These are phyloP conservation scores for Petromus typicus DNA, from an alignment of 2,113 vertebrate species.

Conservation along the genomic window DNA sequence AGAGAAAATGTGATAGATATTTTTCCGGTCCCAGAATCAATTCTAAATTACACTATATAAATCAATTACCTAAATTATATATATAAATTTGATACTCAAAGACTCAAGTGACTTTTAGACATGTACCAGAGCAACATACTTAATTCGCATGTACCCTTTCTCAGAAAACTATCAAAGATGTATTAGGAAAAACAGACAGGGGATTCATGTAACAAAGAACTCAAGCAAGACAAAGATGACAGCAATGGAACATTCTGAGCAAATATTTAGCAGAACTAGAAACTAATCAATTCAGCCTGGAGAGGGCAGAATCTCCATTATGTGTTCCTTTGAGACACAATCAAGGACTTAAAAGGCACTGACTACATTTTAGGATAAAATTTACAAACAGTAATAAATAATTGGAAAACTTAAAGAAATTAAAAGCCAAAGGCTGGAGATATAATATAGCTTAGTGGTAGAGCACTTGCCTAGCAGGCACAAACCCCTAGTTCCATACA, in stretches of 20 bases:
- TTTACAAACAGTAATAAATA: constrained; percentile 10
- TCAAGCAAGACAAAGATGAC: constrained; percentile 1
- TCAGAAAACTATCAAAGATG: neutral
- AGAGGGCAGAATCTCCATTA: neutral
- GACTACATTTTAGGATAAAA: neutral
- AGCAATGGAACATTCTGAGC: neutral
- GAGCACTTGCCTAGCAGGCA: neutral
- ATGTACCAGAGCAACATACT: neutral
- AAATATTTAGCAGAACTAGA: neutral
- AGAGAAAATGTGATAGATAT: constrained; percentile 43
- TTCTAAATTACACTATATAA: neutral
- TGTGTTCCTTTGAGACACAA: neutral
- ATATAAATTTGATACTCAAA: neutral
- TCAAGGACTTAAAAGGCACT: constrained; percentile 2
- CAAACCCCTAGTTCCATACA: neutral
- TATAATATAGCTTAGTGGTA: neutral
- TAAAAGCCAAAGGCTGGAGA: neutral
- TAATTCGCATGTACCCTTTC: neutral
- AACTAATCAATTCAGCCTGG: neutral
- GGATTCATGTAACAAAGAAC: neutral
- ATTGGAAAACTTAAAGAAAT: constrained; percentile 18
- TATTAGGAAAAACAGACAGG: neutral
- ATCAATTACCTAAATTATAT: too few species aligned
- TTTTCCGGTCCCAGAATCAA: neutral
- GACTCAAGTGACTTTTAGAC: neutral